Conservation (phyloP, 2,113 vertebrate species). For the Lophotis ruficrista region DNA sequence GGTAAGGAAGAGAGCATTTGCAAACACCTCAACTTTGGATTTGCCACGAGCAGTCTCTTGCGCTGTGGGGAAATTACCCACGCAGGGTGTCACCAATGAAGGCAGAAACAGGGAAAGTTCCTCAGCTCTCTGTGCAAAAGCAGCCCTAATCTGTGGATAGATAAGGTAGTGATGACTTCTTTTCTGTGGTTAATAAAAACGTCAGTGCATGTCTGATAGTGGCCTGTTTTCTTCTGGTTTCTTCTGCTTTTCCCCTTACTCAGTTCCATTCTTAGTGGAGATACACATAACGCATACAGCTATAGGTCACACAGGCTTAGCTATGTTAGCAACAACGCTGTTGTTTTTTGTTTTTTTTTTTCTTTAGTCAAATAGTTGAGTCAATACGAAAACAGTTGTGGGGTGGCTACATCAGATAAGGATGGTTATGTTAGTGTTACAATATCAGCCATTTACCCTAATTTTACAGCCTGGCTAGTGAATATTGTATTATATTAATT, state of each 20-base stretch:
- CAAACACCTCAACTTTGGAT: neutral
- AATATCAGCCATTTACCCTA: neutral
- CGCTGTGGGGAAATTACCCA: neutral
- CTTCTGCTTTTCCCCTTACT: neutral
- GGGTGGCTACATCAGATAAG: neutral
- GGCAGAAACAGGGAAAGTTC: neutral
- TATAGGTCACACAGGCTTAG: neutral
- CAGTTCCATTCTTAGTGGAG: neutral
- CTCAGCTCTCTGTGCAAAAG: neutral
- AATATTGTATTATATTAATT: neutral
- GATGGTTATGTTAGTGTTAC: neutral
- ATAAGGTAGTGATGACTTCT: neutral
- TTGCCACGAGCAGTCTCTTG: neutral
- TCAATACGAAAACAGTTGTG: neutral
- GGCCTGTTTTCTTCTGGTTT: neutral
- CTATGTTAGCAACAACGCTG: neutral
- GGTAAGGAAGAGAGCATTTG: neutral
- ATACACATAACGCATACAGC: neutral
- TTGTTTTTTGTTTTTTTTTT: neutral
- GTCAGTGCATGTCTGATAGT: neutral
- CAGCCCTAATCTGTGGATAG: neutral
- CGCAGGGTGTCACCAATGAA: neutral
- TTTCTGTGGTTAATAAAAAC: neutral
- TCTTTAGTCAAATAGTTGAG: neutral
- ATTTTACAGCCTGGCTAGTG: neutral